Percentiles rank a stretch among this genome's conserved stretches.
phyloP scores from a whole-genome alignment of 2,888 invertebrate species.

The Brachyptera putata region DNA sequence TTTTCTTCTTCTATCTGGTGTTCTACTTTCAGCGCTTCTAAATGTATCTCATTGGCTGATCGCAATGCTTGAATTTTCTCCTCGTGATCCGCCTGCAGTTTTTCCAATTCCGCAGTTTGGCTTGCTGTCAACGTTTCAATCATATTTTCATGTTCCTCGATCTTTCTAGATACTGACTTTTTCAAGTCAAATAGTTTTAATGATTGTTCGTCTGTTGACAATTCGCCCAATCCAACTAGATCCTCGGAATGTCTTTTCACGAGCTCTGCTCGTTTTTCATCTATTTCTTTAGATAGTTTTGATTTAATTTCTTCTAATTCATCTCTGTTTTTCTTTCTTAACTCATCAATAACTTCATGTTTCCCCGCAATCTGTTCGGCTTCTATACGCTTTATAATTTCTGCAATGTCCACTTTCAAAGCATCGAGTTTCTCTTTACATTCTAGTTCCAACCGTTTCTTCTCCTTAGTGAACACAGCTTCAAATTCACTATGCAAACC shows the following conservation, averaged over 20 bases:
- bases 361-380: slow-evolving; percentile 49
- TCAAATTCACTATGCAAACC: slow-evolving; percentile 33
- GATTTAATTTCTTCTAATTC: slow-evolving; percentile 28
- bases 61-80: not conserved
- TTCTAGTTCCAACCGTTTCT: slow-evolving; percentile 47
- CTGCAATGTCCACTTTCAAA: slow-evolving; percentile 44
- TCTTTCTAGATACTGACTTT: not conserved
- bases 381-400: slow-evolving; percentile 41
- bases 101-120: too few relatives aligned
- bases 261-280: slow-evolving; percentile 19
- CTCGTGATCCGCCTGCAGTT: too few relatives aligned
- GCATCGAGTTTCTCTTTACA: slow-evolving; percentile 47
- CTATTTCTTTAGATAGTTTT: slow-evolving; percentile 25
- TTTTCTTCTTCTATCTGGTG: not conserved
- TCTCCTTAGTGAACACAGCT: slow-evolving; percentile 46
- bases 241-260: slow-evolving; percentile 8
- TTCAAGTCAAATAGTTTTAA: not conserved
- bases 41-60: not conserved
- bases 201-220: not conserved
- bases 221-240: not conserved
- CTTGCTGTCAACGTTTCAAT: not conserved
- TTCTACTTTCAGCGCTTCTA: not conserved
- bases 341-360: slow-evolving; percentile 45
- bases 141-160: not conserved
- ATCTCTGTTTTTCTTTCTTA: not conserved